A percentile compares a stretch with the other conserved stretches of the same genome.
Evolutionary conservation across 2,888 invertebrate genomes (phyloP).

Genomic region (Blastobasis lacticolella): DNA sequence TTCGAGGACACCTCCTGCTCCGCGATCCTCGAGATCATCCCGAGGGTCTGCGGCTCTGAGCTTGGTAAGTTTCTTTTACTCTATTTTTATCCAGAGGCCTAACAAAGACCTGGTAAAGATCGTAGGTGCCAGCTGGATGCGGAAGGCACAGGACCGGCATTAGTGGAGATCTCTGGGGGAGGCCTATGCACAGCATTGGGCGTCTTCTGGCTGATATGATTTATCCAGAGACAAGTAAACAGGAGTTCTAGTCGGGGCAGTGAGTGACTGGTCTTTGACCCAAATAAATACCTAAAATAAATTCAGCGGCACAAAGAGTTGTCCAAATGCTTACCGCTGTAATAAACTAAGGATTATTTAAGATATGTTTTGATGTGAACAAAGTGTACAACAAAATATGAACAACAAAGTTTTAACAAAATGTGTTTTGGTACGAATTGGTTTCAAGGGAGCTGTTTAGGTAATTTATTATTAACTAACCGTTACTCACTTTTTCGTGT

Average conservation of each 20-base stretch:
- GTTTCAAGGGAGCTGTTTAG: too few relatives aligned
- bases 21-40: conserved; percentile 92
- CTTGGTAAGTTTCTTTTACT: conserved; percentile 77
- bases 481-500: too few relatives aligned
- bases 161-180: background rate
- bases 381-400: too few relatives aligned
- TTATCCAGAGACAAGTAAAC: background rate
- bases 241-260: too few relatives aligned
- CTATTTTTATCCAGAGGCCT: background rate
- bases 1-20: conserved; percentile 93
- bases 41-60: conserved; percentile 92
- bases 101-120: background rate
- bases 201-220: background rate
- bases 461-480: too few relatives aligned
- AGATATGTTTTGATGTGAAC: background rate
- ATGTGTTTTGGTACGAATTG: too few relatives aligned
- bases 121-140: background rate
- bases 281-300: too few relatives aligned
- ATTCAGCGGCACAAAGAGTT: too few relatives aligned
- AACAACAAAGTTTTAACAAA: too few relatives aligned
- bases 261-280: too few relatives aligned
- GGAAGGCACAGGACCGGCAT: background rate
- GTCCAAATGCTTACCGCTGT: too few relatives aligned
- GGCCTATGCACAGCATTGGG: background rate
- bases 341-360: too few relatives aligned